Evolutionary conservation across 2,888 invertebrate species (phyloP).

Genomic region (Autographa pulchrina): DNA sequence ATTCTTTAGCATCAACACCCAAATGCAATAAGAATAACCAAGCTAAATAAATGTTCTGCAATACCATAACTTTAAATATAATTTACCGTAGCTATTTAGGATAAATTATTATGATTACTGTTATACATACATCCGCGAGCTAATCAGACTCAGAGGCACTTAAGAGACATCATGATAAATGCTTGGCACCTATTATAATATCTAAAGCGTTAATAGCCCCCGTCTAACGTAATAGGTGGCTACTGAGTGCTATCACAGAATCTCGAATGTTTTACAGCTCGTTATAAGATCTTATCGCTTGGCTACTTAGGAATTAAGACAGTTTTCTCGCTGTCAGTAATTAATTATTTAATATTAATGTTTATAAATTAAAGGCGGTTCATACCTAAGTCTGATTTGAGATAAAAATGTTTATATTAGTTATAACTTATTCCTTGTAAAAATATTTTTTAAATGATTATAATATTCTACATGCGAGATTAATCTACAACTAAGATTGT

Average conservation of each 20-base stretch:
- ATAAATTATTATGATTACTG: slow-evolving; percentile 29
- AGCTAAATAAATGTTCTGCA: not conserved
- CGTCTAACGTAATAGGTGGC: slow-evolving; percentile 41
- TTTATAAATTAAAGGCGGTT: too few relatives aligned
- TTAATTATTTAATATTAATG: too few relatives aligned
- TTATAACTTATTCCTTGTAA: not conserved
- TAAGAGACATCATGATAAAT: slow-evolving; percentile 42
- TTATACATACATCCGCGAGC: slow-evolving; percentile 16
- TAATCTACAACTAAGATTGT: not conserved
- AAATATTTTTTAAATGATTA: not conserved
- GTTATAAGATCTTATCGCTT: slow-evolving; percentile 15
- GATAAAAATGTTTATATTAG: too few relatives aligned
- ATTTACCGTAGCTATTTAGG: slow-evolving; percentile 15
- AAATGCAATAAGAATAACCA: not conserved
- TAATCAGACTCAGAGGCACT: slow-evolving; percentile 35
- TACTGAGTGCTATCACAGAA: slow-evolving; percentile 34
- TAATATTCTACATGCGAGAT: not conserved
- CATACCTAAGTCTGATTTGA: too few relatives aligned
- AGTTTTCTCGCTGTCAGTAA: not conserved
- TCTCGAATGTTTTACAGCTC: slow-evolving; percentile 29
- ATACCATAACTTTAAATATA: slow-evolving; percentile 7
- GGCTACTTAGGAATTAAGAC: slow-evolving; percentile 4
- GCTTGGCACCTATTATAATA: slow-evolving; percentile 46
- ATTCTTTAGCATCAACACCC: not conserved
- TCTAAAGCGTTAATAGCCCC: slow-evolving; percentile 37